These are phyloP conservation scores for Thelaira solivaga DNA, from an alignment of 2,888 invertebrate species.

Conservation along the genomic window DNA sequence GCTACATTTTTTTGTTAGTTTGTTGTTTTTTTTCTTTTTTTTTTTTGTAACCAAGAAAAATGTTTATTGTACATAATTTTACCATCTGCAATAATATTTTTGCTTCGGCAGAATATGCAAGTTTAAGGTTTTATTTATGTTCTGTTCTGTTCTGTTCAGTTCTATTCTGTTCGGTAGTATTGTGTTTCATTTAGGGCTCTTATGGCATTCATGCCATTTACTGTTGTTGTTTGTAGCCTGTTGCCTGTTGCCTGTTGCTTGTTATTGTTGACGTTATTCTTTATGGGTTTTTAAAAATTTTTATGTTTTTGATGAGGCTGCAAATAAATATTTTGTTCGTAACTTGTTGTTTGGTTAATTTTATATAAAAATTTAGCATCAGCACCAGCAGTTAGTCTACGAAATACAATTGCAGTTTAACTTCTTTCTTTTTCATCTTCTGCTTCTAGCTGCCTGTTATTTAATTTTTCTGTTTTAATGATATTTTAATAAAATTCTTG, in stretches of 20 bases:
- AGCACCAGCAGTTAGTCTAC: too few species aligned
- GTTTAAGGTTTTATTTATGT: conserved; percentile 34
- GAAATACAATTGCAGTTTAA: neutral
- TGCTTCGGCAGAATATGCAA: conserved; percentile 6
- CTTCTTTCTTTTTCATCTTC: neutral
- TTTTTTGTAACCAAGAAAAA: conserved; percentile 5
- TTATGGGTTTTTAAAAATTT: conserved; percentile 36
- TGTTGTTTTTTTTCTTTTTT: too few species aligned
- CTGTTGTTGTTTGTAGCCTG: too few species aligned
- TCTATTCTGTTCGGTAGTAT: too few species aligned
- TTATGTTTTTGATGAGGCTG: conserved; percentile 39
- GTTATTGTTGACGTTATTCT: conserved; percentile 29
- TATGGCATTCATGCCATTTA: neutral
- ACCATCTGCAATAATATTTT: conserved; percentile 44
- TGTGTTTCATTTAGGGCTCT: conserved; percentile 1
- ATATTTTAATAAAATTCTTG: conserved; percentile 23
- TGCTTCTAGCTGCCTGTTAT: neutral
- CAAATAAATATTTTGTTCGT: conserved; percentile 32
- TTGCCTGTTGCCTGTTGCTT: too few species aligned
- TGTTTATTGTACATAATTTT: neutral
- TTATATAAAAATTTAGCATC: neutral
- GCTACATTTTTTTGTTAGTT: too few species aligned
- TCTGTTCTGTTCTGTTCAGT: too few species aligned
- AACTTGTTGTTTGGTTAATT: conserved; percentile 6
- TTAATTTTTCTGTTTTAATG: conserved; percentile 1